Conservation (phyloP, 2,888 invertebrate genomes). For the Amblyjoppa fuscipennis region DNA sequence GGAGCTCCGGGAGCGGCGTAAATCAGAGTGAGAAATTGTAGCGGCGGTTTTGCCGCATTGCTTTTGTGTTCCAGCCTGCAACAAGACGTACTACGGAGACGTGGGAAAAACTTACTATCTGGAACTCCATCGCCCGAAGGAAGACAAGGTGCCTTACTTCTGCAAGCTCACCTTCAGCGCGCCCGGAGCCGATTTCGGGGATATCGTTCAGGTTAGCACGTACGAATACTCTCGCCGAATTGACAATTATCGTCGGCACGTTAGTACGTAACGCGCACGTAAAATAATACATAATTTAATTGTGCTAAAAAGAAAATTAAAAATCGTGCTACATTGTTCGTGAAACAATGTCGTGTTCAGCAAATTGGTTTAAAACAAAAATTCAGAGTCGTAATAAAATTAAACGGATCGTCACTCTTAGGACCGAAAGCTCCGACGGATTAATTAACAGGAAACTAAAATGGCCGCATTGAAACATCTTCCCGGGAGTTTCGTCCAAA, state of each 20-base stretch:
- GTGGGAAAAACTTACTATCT: conserved; percentile 94
- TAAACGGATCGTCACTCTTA: neutral
- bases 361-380: neutral
- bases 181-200: conserved; percentile 93
- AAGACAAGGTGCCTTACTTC: conserved; percentile 94
- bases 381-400: neutral
- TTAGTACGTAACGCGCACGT: neutral
- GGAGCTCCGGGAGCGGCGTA: conserved; percentile 45
- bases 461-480: conserved; percentile 34
- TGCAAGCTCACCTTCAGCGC: conserved; percentile 95
- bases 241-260: neutral
- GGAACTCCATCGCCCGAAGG: conserved; percentile 94
- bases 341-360: neutral
- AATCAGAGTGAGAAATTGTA: conserved; percentile 71
- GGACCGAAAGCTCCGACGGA: neutral
- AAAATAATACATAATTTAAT: neutral
- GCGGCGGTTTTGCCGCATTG: conserved; percentile 62
- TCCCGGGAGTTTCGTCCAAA: conserved; percentile 20
- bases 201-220: conserved; percentile 91
- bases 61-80: conserved; percentile 90
- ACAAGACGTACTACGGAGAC: conserved; percentile 96
- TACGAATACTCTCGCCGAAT: neutral
- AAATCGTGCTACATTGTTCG: neutral
- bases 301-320: neutral
- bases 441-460: conserved; percentile 43